Percentiles rank a stretch among this genome's conserved stretches.
Evolutionary conservation across 2,113 vertebrate species (phyloP).

Genomic region (Lophura nycthemera): DNA sequence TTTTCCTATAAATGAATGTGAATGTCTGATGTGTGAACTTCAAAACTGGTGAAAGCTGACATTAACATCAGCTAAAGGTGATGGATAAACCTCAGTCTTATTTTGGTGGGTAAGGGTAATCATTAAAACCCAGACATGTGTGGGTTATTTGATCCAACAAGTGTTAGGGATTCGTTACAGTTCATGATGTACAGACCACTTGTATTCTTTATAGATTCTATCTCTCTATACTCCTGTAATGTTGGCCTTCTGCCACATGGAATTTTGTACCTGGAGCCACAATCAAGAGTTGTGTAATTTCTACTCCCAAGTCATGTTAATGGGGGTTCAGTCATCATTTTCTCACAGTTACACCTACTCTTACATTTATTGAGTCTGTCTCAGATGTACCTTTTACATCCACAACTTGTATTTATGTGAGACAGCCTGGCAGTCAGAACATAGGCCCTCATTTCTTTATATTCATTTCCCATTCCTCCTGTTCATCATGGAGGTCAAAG

Average conservation of each 20-base stretch:
- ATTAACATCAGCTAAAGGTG: not conserved
- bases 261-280: conserved; percentile 34
- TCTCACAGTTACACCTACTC: not conserved
- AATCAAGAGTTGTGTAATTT: not conserved
- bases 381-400: not conserved
- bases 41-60: not conserved
- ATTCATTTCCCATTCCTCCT: not conserved
- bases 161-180: not conserved
- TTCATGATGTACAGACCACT: not conserved
- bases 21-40: not conserved
- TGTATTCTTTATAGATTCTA: not conserved
- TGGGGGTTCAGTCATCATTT: not conserved
- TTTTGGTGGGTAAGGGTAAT: not conserved
- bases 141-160: not conserved
- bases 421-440: not conserved
- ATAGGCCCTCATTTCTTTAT: not conserved
- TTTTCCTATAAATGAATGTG: not conserved
- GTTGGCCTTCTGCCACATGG: conserved; percentile 49
- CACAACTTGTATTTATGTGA: not conserved
- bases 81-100: not conserved
- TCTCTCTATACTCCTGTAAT: not conserved
- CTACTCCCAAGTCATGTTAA: not conserved
- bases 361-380: not conserved
- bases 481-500: not conserved
- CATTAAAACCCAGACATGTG: not conserved